Base-by-base conservation (phyloP, 2,888 invertebrate genomes). In the Horisme vitalbata region DNA sequence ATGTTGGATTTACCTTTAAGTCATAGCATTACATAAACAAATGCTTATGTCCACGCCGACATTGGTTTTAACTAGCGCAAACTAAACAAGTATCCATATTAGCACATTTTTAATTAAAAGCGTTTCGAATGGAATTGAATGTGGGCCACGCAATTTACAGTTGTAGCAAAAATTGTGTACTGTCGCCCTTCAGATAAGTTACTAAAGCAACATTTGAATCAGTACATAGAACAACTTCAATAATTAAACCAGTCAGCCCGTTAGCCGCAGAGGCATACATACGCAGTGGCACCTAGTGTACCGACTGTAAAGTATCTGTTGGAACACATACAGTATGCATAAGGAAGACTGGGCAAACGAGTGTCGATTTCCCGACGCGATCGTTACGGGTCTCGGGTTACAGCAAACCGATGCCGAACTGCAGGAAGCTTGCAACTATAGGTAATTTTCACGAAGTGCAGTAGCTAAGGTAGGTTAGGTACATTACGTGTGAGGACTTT, bases 1-100 rank as follows among this genome's bases (percentile, higher is more conserved):
- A 68, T 73, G n/a, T n/a, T 68, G 63, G 76, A 77, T 80, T 79
- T 79, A 71, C 78, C 69, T 78, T 77, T 78, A 76, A 76, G 77
- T 45, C 49, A 34, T 44, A 30, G 43, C 37, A 53, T 77, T 78
- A 74, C 72, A 74, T 72, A 72, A 75, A 75, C 69, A 63, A 63
- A 63, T 63, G 60, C 71, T 66, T 58, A 39, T 57, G 63, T 61
- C 65, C 64, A 28, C 26, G 24, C 73, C 68, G 67, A 64, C 62
- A 65, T 74, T 72, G 66, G 69, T 68, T 64, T 73, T 63, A 62
- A 73, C 76, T 76, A 18, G 69, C 71, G 76, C 75, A 76, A 77
- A 74, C 69, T 63, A 65, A 69, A 64, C 63, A 61, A 52, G 61
- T 57, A 59, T 65, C 65, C 69, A 62, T 63, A 72, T 68, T 69